phyloP scores from a whole-genome alignment of 2,113 vertebrate genomes.

The Percina caprodes region DNA sequence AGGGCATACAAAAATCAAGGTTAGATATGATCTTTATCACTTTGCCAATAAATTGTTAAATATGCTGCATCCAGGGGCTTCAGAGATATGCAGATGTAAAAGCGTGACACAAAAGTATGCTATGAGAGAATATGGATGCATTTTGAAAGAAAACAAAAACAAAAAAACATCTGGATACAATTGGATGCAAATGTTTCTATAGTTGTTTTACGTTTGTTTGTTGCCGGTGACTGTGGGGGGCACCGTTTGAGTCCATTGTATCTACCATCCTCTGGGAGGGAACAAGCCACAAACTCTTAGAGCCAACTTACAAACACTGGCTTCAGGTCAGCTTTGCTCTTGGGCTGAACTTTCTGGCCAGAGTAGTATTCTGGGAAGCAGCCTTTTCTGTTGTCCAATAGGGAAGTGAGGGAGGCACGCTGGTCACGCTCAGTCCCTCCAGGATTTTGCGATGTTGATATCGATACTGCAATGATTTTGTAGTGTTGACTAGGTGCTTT shows the following conservation, averaged over 20 bases:
- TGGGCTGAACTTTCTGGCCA: not conserved
- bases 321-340: not conserved
- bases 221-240: not conserved
- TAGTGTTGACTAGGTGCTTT: too few relatives aligned
- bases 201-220: not conserved
- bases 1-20: not conserved
- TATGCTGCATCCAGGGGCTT: not conserved
- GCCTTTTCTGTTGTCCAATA: not conserved
- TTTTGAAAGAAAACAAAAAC: too few relatives aligned
- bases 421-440: too few relatives aligned
- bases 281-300: not conserved
- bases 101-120: not conserved
- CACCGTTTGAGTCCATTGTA: not conserved
- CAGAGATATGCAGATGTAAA: not conserved
- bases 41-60: not conserved
- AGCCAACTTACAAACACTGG: not conserved
- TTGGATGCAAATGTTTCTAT: slow-evolving; percentile 9
- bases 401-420: not conserved
- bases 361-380: not conserved
- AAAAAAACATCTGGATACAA: not conserved
- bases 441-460: too few relatives aligned
- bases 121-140: not conserved
- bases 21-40: not conserved
- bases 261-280: not conserved
- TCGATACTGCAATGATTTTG: too few relatives aligned